Base-by-base conservation (phyloP, 2,888 invertebrate genomes). In the Willowsia nigromaculata region DNA sequence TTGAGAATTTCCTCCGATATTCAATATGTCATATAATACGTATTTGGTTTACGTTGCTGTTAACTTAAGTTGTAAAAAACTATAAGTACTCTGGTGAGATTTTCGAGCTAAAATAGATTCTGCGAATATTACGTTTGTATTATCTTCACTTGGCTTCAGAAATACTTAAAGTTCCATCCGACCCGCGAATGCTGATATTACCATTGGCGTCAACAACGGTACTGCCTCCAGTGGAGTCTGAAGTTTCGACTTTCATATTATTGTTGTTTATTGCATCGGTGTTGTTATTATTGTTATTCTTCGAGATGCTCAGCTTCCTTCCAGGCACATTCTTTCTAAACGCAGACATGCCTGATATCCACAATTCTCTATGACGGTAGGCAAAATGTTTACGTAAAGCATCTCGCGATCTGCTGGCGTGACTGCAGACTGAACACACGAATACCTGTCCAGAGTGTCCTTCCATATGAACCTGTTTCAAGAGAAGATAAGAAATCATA, bases 401-500 rank as follows among this genome's bases (percentile, higher is more conserved):
- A 94, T 98, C 98, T 89, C 97, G 95, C 83, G 97, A 97, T 90
- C 97, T 95, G 56, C 97, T 97, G 53, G 98, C 97, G 94, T 98
- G 98, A 0, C 96, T 96, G 94, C 98, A 98, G 0, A 97, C 97
- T 90, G 96, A 96, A 93, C 98, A 98, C 43, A 97, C 97, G 94
- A 98, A 97, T 40, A 97, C 96, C 76, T 97, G 96, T 92, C 97
- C 97, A 93, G 97, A 97, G 94, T 98, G 98, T 25, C 97, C 97
- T 93, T 98, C 98, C 96, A 98, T 96, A 93, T 98, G 98, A 90
- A 98, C 93, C 92, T 92, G 56, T 11, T 74, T 15, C 33, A 71
- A 78, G 37, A 13, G 78, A 76, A 15, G 53, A n/a, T 50, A 6
- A 40, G n/a, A 76, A 33, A n/a, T n/a, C n/a, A n/a, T n/a, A n/a